Percentiles rank a stretch among this genome's conserved stretches.
Evolutionary conservation across 1,140 invertebrate species (phyloP).

Genomic region (Brachionus rotundiformis): DNA sequence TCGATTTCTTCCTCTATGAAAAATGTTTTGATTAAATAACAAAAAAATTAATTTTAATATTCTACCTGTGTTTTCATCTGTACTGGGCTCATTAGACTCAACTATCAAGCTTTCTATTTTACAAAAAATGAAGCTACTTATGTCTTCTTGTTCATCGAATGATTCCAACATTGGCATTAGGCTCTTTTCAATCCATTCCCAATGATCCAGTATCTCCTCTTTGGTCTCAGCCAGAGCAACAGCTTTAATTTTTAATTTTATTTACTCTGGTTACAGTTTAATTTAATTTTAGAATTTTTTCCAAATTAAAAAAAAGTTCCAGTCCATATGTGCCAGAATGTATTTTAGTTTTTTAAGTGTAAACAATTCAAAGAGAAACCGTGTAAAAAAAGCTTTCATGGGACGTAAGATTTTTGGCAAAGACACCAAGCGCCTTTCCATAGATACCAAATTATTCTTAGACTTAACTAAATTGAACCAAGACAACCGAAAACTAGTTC

Average conservation of each 20-base stretch:
- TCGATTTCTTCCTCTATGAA: constrained; percentile 67
- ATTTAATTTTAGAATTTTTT: constrained; percentile 26
- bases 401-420: neutral
- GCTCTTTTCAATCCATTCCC: constrained; percentile 89
- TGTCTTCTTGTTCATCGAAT: constrained; percentile 3
- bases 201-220: constrained; percentile 83
- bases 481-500: constrained; percentile 3
- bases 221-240: constrained; percentile 76
- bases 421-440: neutral
- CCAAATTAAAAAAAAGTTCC: neutral
- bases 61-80: constrained; percentile 56
- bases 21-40: too few species aligned
- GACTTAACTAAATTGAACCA: constrained; percentile 31
- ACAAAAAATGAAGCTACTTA: constrained; percentile 65
- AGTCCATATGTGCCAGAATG: neutral
- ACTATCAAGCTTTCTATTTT: constrained; percentile 92
- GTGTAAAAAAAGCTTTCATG: neutral
- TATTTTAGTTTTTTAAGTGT: neutral
- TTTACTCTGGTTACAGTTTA: neutral
- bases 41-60: neutral
- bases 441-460: constrained; percentile 11
- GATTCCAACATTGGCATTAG: constrained; percentile 70
- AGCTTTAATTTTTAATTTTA: constrained; percentile 66
- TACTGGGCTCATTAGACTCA: constrained; percentile 56
- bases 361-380: neutral